Evolutionary conservation across 1,140 invertebrate species (phyloP).

Genomic region (Vollenhovia emeryi): DNA sequence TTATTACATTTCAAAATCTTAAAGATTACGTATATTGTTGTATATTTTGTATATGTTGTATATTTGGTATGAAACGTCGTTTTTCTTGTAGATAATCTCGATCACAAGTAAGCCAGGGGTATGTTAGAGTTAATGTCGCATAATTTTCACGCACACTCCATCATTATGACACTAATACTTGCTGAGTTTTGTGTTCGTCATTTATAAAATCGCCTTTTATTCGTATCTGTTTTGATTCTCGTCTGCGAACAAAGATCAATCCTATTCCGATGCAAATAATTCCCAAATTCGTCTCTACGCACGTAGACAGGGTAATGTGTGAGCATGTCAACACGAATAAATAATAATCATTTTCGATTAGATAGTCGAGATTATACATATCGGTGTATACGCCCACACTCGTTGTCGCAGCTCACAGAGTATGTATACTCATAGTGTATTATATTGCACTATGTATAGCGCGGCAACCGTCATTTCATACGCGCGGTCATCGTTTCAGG

Average conservation of each 20-base stretch:
- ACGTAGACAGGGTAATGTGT: not conserved
- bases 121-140: conserved; percentile 16
- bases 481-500: conserved; percentile 3
- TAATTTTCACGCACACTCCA: conserved; percentile 9
- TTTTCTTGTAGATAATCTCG: conserved; percentile 12
- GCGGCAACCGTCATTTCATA: conserved; percentile 15
- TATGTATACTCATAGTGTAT: not conserved
- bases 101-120: not conserved
- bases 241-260: conserved; percentile 30
- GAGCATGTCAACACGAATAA: not conserved
- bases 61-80: too few relatives aligned
- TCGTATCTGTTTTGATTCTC: not conserved
- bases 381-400: not conserved
- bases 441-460: not conserved
- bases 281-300: conserved; percentile 9
- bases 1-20: too few relatives aligned
- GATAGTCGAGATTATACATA: conserved; percentile 17
- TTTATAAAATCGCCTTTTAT: not conserved
- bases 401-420: not conserved
- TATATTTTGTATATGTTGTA: too few relatives aligned
- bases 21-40: not conserved
- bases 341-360: conserved; percentile 30
- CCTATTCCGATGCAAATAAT: not conserved
- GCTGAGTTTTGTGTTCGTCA: not conserved
- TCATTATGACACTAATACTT: not conserved